These are phyloP conservation scores for Oncopodura yosiiana DNA, from an alignment of 1,140 invertebrate species.

Conservation along the genomic window DNA sequence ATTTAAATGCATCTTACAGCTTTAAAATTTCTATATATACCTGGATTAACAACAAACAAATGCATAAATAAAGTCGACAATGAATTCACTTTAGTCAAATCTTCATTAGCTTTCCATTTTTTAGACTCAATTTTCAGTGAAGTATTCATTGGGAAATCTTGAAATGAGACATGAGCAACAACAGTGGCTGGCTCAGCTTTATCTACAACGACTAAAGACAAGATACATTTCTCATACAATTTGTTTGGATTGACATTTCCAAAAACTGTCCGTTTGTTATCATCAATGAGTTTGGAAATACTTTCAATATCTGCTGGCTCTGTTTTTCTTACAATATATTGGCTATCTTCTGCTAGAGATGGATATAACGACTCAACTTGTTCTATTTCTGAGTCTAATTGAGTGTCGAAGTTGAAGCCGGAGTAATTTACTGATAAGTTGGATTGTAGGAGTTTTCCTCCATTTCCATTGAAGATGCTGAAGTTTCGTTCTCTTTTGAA, in stretches of 20 bases:
- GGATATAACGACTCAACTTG: constrained; percentile 11
- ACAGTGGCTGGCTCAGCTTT: not conserved
- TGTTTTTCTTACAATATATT: constrained; percentile 16
- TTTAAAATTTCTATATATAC: too few species aligned
- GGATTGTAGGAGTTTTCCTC: not conserved
- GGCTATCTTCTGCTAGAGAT: not conserved
- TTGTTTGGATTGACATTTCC: constrained; percentile 2
- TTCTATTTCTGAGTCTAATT: not conserved
- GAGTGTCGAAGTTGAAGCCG: not conserved
- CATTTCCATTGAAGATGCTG: too few species aligned
- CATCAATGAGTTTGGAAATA: constrained; percentile 5
- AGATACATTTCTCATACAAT: constrained; percentile 21
- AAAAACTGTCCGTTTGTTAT: constrained; percentile 15
- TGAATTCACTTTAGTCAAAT: not conserved
- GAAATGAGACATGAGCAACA: constrained; percentile 20
- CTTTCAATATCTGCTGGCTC: constrained; percentile 11
- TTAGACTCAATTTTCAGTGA: constrained; percentile 10
- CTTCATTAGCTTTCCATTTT: constrained; percentile 8
- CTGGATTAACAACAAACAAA: constrained; percentile 1
- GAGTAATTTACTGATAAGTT: not conserved
- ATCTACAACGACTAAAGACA: constrained; percentile 17
- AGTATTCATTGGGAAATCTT: constrained; percentile 13
- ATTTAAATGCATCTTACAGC: too few species aligned
- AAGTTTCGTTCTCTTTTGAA: too few species aligned
- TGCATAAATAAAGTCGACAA: constrained; percentile 4